A percentile compares a stretch with the other conserved stretches of the same genome.
Evolutionary conservation across 2,797 vertebrate species (phyloP).

Genomic region (Thripadectes ignobilis): DNA sequence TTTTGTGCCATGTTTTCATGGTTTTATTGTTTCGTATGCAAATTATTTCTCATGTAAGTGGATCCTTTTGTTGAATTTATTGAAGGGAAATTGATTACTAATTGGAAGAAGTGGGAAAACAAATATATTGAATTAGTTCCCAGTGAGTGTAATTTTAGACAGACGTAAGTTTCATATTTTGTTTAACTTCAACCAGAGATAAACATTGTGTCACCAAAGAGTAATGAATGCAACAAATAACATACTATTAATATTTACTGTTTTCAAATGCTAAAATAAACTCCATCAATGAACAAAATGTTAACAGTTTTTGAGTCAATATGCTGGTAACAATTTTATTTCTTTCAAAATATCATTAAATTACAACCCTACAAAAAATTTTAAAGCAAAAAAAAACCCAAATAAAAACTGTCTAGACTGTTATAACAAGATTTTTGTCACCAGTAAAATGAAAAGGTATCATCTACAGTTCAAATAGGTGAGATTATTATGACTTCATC

Average conservation of each 20-base stretch:
- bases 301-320: background rate
- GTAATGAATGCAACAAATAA: background rate
- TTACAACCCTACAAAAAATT: rapidly evolving
- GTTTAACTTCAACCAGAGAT: background rate
- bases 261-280: background rate
- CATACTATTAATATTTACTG: background rate
- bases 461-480: background rate
- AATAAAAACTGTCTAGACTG: background rate
- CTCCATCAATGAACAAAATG: background rate
- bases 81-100: background rate
- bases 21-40: background rate
- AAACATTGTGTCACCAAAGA: background rate
- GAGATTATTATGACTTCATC: background rate
- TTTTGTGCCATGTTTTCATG: background rate
- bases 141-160: background rate
- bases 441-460: background rate
- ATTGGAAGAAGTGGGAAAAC: background rate
- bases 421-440: background rate
- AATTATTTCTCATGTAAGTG: background rate
- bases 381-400: background rate
- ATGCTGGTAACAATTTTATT: background rate
- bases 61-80: background rate
- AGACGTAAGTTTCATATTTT: background rate
- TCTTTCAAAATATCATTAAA: background rate
- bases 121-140: background rate